Evolutionary conservation across 2,888 invertebrate genomes (phyloP).

Genomic region (Agriopis marginaria): DNA sequence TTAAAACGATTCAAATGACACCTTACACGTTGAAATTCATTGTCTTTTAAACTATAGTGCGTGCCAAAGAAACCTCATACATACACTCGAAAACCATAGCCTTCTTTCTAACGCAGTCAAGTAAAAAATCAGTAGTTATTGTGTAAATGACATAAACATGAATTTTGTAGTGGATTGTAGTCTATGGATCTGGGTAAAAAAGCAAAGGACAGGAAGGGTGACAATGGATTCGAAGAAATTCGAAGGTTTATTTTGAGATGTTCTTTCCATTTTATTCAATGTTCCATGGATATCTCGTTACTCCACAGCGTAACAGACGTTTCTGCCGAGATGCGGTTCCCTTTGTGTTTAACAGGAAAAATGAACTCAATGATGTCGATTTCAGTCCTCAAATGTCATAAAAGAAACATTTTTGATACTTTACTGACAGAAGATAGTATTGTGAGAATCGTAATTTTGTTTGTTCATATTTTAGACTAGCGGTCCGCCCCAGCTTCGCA

Average conservation of each 20-base stretch:
- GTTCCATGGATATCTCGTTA: constrained; percentile 1
- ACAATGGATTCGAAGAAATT: not conserved
- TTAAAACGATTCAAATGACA: no score
- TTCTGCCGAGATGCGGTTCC: constrained; percentile 6
- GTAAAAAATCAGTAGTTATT: no score
- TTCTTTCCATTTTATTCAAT: not conserved
- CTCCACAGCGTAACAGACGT: not conserved
- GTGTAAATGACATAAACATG: no score
- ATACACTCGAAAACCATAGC: no score
- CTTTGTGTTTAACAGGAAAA: not conserved
- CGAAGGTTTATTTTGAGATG: not conserved
- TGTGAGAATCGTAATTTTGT: not conserved
- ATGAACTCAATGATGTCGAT: not conserved
- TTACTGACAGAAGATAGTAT: not conserved
- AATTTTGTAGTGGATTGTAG: no score
- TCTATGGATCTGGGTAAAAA: no score
- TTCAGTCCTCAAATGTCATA: not conserved
- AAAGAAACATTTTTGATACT: constrained; percentile 2
- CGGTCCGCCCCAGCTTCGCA: no score
- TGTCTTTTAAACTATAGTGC: no score
- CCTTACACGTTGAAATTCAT: no score
- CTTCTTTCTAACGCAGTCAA: no score
- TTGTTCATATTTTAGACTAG: not conserved
- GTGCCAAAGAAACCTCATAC: no score
- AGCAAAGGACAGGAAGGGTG: no score